A percentile compares a stretch with the other conserved stretches of the same genome.
Conservation (phyloP, 1,140 invertebrate species). For the Pseudomyrmex cubaensis region DNA sequence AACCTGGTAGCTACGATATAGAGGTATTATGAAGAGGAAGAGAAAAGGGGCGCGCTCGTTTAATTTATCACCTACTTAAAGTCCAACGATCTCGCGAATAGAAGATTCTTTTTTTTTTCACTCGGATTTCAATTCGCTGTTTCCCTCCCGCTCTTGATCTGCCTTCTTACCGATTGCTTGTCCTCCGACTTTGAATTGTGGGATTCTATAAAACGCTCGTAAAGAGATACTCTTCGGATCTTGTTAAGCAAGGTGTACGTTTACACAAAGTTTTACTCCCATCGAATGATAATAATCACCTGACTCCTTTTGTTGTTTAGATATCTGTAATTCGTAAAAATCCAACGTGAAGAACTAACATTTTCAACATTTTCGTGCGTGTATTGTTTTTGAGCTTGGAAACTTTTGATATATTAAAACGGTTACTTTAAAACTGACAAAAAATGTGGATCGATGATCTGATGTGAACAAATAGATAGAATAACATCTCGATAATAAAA, state of each 20-base stretch:
- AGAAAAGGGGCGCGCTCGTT: constrained; percentile 66
- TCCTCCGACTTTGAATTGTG: constrained; percentile 61
- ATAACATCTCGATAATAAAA: too few species aligned
- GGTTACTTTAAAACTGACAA: background rate
- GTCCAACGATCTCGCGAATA: constrained; percentile 68
- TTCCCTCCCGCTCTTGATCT: constrained; percentile 6
- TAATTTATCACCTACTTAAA: constrained; percentile 83
- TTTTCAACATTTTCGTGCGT: background rate
- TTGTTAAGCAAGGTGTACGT: constrained; percentile 26
- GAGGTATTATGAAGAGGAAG: constrained; percentile 64
- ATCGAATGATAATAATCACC: background rate
- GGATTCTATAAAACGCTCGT: constrained; percentile 62
- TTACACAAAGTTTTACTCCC: constrained; percentile 9
- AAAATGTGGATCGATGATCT: background rate
- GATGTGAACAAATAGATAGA: too few species aligned
- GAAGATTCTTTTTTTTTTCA: constrained; percentile 70
- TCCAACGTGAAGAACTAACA: background rate
- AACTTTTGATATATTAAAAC: too few species aligned
- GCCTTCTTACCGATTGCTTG: constrained; percentile 70
- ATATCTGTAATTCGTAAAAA: background rate
- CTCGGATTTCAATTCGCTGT: constrained; percentile 68
- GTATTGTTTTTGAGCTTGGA: background rate
- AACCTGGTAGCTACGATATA: constrained; percentile 76
- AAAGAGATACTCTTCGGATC: constrained; percentile 56
- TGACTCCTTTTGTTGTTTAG: background rate